Conservation (phyloP, 2,797 vertebrate species). For the Nannoperca obscura region DNA sequence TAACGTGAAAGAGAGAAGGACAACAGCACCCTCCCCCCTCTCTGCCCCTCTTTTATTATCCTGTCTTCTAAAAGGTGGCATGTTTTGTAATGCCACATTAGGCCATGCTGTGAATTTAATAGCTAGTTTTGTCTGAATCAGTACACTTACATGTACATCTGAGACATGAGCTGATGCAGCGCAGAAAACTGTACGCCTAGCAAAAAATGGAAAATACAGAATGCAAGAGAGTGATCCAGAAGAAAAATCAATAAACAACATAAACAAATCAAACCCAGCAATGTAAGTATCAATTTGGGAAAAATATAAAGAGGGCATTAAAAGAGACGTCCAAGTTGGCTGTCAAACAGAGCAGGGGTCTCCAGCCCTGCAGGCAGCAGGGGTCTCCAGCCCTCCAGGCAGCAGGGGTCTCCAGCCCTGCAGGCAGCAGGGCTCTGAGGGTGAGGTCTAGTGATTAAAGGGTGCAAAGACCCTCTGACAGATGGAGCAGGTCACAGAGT, state of each 20-base stretch:
- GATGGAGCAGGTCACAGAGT: conserved; percentile 69
- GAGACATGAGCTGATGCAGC: neutral
- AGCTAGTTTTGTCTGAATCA: neutral
- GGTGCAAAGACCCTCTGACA: conserved; percentile 59
- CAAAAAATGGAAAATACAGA: neutral
- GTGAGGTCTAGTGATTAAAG: conserved; percentile 59
- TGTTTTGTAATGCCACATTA: neutral
- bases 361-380: conserved; percentile 21
- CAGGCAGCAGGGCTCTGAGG: conserved; percentile 19
- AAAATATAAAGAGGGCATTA: neutral
- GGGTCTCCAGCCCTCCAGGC: too few relatives aligned
- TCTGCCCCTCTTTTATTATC: conserved; percentile 29
- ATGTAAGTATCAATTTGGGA: neutral
- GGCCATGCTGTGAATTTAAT: neutral
- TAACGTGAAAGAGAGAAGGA: conserved; percentile 39
- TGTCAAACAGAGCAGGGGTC: conserved; percentile 42
- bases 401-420: conserved; percentile 50
- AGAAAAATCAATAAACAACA: too few relatives aligned
- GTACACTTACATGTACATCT: neutral
- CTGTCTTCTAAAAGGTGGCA: conserved; percentile 14
- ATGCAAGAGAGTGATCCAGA: neutral
- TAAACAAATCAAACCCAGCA: neutral
- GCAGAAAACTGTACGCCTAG: neutral
- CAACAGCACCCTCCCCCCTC: conserved; percentile 35
- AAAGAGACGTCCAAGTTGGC: neutral